These are phyloP conservation scores for Drosophila pallidifrons DNA, from an alignment of 1,140 invertebrate species.

Conservation along the genomic window DNA sequence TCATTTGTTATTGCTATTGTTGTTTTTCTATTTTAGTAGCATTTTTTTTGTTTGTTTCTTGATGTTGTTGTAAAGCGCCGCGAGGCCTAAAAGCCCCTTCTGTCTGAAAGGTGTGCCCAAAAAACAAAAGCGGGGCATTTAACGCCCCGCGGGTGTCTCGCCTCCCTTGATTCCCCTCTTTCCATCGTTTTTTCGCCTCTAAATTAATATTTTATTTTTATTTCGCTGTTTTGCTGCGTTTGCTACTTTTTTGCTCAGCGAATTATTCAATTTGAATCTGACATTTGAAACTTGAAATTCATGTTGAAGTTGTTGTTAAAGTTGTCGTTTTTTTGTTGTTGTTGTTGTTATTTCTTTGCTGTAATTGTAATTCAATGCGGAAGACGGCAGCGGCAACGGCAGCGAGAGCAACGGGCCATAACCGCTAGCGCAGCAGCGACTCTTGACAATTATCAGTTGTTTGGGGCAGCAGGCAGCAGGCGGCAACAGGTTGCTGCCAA, in stretches of 20 bases:
- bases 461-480: constrained; percentile 19
- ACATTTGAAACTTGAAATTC: constrained; percentile 78
- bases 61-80: background rate
- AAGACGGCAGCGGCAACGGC: constrained; percentile 20
- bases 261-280: constrained; percentile 58
- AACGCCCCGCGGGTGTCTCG: constrained; percentile 42
- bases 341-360: constrained; percentile 8
- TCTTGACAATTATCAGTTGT: constrained; percentile 70
- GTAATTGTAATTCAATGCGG: constrained; percentile 80
- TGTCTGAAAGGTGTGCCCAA: constrained; percentile 61
- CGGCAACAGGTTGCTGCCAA: constrained; percentile 53
- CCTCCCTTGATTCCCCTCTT: constrained; percentile 27
- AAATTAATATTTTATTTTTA: constrained; percentile 57
- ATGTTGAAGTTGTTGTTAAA: constrained; percentile 41
- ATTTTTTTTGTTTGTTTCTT: too few species aligned
- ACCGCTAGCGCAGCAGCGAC: constrained; percentile 46
- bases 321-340: constrained; percentile 40
- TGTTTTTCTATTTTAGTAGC: constrained; percentile 67
- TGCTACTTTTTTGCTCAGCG: constrained; percentile 36
- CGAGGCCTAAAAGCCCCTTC: constrained; percentile 37
- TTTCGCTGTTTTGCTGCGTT: constrained; percentile 34
- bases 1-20: constrained; percentile 18
- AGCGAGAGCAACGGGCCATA: constrained; percentile 23
- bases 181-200: background rate
- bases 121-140: constrained; percentile 60